These are phyloP conservation scores for Leptopterna dolabrata DNA, from an alignment of 2,888 invertebrate genomes.

Conservation along the genomic window DNA sequence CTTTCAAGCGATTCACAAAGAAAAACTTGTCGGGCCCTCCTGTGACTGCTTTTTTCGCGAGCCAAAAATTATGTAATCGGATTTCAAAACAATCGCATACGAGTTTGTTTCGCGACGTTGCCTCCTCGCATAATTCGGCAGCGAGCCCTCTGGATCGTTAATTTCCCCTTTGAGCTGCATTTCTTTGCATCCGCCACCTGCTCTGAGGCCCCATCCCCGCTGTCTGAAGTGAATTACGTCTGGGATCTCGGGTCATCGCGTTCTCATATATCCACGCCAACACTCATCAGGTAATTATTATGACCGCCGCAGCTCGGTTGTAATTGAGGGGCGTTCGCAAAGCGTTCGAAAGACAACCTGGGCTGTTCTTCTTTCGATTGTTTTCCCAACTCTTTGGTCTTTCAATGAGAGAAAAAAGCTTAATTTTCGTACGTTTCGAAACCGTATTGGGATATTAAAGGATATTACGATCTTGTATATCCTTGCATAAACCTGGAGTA, in stretches of 20 bases:
- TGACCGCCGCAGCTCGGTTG: neutral
- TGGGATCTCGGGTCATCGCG: neutral
- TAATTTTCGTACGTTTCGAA: too few relatives aligned
- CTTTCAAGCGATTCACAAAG: too few relatives aligned
- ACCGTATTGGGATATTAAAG: too few relatives aligned
- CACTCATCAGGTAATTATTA: neutral
- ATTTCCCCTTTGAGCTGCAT: neutral
- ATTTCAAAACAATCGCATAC: neutral
- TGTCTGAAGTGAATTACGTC: neutral
- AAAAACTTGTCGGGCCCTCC: neutral
- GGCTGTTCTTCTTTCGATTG: neutral
- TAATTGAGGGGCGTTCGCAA: neutral
- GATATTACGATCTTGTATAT: too few relatives aligned
- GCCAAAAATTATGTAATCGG: neutral
- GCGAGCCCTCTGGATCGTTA: neutral
- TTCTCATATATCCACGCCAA: neutral
- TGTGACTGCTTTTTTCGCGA: neutral
- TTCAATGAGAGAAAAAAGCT: too few relatives aligned
- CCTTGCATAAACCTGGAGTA: too few relatives aligned
- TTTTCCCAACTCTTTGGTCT: neutral
- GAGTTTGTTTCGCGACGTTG: neutral
- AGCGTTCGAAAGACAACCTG: neutral
- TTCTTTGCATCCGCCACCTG: neutral
- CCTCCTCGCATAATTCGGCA: neutral
- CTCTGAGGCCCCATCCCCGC: neutral